A percentile compares a stretch with the other conserved stretches of the same genome.
Evolutionary conservation across 2,113 vertebrate genomes (phyloP).

Genomic region (Accipiter cooperii): DNA sequence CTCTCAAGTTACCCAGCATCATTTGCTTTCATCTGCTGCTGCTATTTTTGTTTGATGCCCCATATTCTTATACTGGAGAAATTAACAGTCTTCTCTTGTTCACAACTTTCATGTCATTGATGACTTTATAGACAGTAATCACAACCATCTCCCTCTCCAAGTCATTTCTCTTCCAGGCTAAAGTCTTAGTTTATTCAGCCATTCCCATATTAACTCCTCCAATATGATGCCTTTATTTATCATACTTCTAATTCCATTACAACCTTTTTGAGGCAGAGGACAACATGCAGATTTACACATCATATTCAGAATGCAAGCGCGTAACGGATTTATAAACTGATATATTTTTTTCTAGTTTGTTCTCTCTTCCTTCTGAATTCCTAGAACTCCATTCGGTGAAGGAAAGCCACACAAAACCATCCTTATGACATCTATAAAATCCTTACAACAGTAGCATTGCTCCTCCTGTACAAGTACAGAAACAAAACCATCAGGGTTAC

Average conservation of each 20-base stretch:
- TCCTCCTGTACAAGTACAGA: not conserved
- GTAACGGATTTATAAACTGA: accelerated
- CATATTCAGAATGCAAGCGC: not conserved
- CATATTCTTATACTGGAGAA: not conserved
- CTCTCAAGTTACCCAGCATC: not conserved
- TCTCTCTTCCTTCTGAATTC: not conserved
- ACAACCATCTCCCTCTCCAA: not conserved
- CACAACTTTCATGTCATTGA: not conserved
- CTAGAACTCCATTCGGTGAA: not conserved
- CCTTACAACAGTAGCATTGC: not conserved
- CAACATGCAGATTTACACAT: accelerated
- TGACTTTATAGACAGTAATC: not conserved
- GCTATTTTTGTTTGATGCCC: not conserved
- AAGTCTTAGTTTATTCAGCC: accelerated
- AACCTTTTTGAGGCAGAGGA: not conserved
- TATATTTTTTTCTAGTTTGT: not conserved
- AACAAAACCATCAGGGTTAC: not conserved
- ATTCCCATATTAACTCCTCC: accelerated
- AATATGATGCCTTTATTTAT: accelerated
- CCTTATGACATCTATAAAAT: not conserved
- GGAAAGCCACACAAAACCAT: not conserved
- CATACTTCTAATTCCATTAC: accelerated
- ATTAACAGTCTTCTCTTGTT: not conserved
- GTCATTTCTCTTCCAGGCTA: not conserved
- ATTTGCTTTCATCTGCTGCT: not conserved